phyloP scores from a whole-genome alignment of 1,140 invertebrate species.

The Drosophila bipectinata region DNA sequence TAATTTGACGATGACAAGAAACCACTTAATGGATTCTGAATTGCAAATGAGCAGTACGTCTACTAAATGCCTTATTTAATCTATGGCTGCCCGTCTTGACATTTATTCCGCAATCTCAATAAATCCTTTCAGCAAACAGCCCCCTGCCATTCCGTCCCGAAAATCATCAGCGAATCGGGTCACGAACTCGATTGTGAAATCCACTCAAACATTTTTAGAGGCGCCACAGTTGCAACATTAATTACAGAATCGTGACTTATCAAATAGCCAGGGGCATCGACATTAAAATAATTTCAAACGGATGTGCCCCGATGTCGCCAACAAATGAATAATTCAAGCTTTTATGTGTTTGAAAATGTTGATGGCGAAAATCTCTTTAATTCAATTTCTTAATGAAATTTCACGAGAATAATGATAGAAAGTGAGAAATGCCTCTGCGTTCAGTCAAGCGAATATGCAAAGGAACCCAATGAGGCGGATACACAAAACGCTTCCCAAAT shows the following conservation, averaged over 20 bases:
- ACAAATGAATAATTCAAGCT: constrained; percentile 36
- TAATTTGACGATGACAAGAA: not conserved
- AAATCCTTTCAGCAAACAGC: constrained; percentile 24
- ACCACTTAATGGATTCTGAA: constrained; percentile 4
- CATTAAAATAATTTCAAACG: constrained; percentile 11
- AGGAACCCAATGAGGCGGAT: constrained; percentile 34
- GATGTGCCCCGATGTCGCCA: constrained; percentile 3
- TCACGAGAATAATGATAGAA: constrained; percentile 10
- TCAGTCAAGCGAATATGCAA: constrained; percentile 22
- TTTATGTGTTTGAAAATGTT: not conserved
- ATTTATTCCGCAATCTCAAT: constrained; percentile 24
- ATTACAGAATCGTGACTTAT: constrained; percentile 54
- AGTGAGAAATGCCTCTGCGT: constrained; percentile 15
- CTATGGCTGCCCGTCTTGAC: constrained; percentile 3
- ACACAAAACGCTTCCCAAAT: constrained; percentile 14
- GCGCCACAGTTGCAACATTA: constrained; percentile 41
- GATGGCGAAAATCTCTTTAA: constrained; percentile 18
- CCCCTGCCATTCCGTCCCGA: constrained; percentile 1
- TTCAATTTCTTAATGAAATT: constrained; percentile 41
- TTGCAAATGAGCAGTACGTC: constrained; percentile 2
- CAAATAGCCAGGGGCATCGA: constrained; percentile 20
- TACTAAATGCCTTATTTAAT: not conserved
- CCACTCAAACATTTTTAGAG: constrained; percentile 34
- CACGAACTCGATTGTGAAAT: constrained; percentile 55
- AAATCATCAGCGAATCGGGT: constrained; percentile 40